phyloP scores from a whole-genome alignment of 2,888 invertebrate species.

The Therioaphis trifolii region DNA sequence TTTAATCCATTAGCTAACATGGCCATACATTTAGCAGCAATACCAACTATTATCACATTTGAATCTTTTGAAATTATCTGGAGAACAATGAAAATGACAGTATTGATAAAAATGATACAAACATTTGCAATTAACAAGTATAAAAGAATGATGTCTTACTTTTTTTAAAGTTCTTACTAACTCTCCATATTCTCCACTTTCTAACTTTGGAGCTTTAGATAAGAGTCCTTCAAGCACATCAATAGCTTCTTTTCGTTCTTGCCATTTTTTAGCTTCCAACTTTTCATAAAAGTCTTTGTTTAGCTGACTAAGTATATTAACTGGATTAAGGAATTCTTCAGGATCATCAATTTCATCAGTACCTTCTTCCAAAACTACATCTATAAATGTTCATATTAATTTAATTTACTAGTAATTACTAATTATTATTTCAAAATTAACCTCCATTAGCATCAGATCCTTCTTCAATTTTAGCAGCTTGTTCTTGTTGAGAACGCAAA shows the following conservation, averaged over 20 bases:
- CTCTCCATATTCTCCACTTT: constrained; percentile 92
- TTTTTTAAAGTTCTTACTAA: constrained; percentile 88
- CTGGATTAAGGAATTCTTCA: constrained; percentile 89
- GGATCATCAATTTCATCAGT: constrained; percentile 80
- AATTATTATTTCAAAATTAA: constrained; percentile 63
- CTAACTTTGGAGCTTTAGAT: constrained; percentile 83
- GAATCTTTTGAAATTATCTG: constrained; percentile 92
- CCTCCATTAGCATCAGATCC: constrained; percentile 70
- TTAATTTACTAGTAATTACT: background rate
- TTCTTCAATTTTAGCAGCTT: constrained; percentile 73
- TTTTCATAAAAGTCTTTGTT: constrained; percentile 97
- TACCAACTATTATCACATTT: constrained; percentile 91
- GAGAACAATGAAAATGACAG: constrained; percentile 60
- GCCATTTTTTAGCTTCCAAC: constrained; percentile 95
- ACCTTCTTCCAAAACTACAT: constrained; percentile 72
- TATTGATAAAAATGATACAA: background rate
- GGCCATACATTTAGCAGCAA: constrained; percentile 86
- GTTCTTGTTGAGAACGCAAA: constrained; percentile 84
- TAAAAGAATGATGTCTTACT: constrained; percentile 74
- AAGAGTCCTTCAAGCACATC: constrained; percentile 83
- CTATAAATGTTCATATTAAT: constrained; percentile 68
- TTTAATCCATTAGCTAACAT: constrained; percentile 87
- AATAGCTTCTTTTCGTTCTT: constrained; percentile 91
- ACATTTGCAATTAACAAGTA: constrained; percentile 7
- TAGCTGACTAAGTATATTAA: constrained; percentile 90